A percentile compares a stretch with the other conserved stretches of the same genome.
Conservation (phyloP, 2,888 invertebrate genomes). For the Noctua comes region DNA sequence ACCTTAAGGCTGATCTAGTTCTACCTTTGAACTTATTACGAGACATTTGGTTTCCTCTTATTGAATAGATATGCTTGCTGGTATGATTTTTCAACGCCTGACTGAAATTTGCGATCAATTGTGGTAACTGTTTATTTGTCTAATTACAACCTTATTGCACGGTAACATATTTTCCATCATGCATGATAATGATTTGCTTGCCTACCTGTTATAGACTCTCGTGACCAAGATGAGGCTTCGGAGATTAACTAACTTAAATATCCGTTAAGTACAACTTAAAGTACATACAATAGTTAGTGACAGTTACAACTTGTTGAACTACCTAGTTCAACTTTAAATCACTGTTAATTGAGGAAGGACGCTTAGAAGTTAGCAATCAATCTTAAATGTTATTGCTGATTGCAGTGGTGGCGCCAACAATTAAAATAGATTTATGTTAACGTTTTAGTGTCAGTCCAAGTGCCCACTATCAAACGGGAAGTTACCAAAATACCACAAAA, state of each 20-base stretch:
- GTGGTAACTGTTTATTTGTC: neutral
- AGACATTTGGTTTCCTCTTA: neutral
- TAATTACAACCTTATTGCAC: conserved; percentile 6
- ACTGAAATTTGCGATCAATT: conserved; percentile 4
- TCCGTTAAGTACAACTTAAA: neutral
- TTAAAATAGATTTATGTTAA: neutral
- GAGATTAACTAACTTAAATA: neutral
- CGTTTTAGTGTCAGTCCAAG: neutral
- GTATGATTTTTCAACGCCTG: neutral
- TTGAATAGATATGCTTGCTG: neutral
- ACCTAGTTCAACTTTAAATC: conserved; percentile 5
- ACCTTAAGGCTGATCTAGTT: neutral
- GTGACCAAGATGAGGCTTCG: conserved; percentile 9
- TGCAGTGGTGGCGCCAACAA: neutral
- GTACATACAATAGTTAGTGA: neutral
- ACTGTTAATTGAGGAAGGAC: neutral
- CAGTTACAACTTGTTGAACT: neutral
- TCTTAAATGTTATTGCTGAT: neutral
- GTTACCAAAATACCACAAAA: conserved; percentile 19
- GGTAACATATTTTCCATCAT: conserved; percentile 22
- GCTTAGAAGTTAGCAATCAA: neutral
- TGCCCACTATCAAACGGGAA: conserved; percentile 8
- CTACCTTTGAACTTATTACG: neutral
- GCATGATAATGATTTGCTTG: conserved; percentile 1
- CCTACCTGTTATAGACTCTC: conserved; percentile 12